phyloP scores from a whole-genome alignment of 35 echinoderm and acorn worm genomes.

The Anneissia japonica region DNA sequence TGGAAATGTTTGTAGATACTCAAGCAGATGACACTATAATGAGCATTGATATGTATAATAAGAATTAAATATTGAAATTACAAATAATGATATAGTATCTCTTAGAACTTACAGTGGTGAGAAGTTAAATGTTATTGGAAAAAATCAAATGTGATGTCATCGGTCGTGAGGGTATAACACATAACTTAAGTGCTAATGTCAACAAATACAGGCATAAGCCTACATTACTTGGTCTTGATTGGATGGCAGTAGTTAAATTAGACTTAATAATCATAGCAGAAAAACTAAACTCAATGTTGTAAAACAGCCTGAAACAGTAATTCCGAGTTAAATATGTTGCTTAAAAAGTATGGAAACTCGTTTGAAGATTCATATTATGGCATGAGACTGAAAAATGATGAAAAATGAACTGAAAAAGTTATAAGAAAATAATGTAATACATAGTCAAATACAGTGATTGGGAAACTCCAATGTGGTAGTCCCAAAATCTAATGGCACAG shows the following conservation, averaged over 20 bases:
- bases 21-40: neutral
- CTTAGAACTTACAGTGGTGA: neutral
- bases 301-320: too few species aligned
- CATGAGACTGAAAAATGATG: too few species aligned
- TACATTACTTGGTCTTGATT: neutral
- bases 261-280: neutral
- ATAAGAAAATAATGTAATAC: too few species aligned
- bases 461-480: conserved; percentile 59
- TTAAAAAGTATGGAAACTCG: too few species aligned
- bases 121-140: neutral
- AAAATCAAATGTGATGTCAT: neutral
- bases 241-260: neutral
- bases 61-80: neutral
- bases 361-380: too few species aligned
- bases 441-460: too few species aligned
- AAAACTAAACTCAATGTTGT: neutral
- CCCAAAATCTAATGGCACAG: conserved; percentile 28
- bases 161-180: neutral
- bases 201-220: neutral
- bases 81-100: too few species aligned
- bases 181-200: neutral
- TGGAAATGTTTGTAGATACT: neutral
- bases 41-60: neutral
- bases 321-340: too few species aligned
- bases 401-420: too few species aligned